Base-by-base conservation (phyloP, 2,113 vertebrate species). In the Heptranchias perlo region DNA sequence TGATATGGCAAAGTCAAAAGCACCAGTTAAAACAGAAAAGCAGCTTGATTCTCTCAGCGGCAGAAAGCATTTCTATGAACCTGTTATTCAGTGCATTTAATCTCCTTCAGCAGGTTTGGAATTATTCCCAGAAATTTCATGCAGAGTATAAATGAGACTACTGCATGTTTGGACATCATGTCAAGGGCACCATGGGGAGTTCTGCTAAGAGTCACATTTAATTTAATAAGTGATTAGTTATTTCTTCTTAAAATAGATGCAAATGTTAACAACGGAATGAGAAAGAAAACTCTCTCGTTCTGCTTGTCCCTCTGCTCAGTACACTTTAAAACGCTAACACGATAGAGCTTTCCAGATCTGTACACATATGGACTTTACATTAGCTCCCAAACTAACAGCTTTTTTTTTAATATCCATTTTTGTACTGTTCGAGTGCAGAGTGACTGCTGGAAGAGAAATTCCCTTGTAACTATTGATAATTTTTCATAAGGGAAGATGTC, bases 121-220 rank as follows among this genome's bases (percentile, higher is more conserved):
- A 95, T 67, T 67, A 67, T 95, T 95, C 93, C 93, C 93, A 95
- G 93, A 95, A 95, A 95, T 95, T 47, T 95, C 93, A 95, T 95
- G 93, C 93, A 31, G 93, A 95, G 93, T 95, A 95, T 95, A 95
- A 95, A 95, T 95, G 93, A 95, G 93, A 95, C 93, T 95, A 95
- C 93, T 95, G 93, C 93, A 67, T 95, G 93, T 95, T 95, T 95
- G 93, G 93, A 95, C 93, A 95, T 69, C 93, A 95, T 95, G 93
- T 95, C 93, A 95, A 95, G 93, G 93, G 64, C 93, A 95, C 93
- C 93, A 95, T 35, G 25, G 93, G 93, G 93, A 95, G 93, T 95
- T 95, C 93, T 69, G 64, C 93, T 95, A 95, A 95, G 93, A 95
- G 93, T 95, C 93, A 95, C 93, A 69, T 95, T 69, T 95, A 95